Evolutionary conservation across 2,888 invertebrate species (phyloP).

Genomic region (Amphipyra tragopoginis): DNA sequence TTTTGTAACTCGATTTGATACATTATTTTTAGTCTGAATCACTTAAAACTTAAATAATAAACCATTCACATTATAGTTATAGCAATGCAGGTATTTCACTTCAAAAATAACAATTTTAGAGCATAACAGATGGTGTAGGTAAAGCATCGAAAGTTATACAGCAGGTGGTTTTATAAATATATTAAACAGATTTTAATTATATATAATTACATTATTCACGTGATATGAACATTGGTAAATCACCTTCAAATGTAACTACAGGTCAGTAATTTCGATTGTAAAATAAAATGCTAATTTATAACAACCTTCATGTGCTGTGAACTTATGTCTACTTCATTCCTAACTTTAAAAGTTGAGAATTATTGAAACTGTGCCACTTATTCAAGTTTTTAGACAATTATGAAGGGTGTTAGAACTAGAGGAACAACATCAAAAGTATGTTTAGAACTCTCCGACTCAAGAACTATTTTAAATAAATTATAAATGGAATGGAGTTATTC

Average conservation of each 20-base stretch:
- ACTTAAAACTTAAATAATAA: slow-evolving; percentile 43
- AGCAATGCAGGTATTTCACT: slow-evolving; percentile 12
- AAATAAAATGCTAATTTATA: slow-evolving; percentile 49
- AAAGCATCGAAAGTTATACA: slow-evolving; percentile 36
- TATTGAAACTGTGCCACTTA: not conserved
- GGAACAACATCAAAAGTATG: slow-evolving; percentile 30
- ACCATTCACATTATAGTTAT: slow-evolving; percentile 25
- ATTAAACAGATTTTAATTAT: slow-evolving; percentile 37
- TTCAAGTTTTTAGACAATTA: slow-evolving; percentile 7
- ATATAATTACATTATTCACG: slow-evolving; percentile 29
- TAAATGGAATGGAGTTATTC: slow-evolving; percentile 84
- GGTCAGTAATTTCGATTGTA: slow-evolving; percentile 11
- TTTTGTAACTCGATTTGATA: slow-evolving; percentile 42
- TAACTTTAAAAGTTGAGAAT: slow-evolving; percentile 11
- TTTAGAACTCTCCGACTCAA: slow-evolving; percentile 48
- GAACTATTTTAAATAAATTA: slow-evolving; percentile 67
- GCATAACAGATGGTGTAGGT: slow-evolving; percentile 24
- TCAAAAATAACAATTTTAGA: slow-evolving; percentile 27
- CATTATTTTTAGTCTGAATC: slow-evolving; percentile 30
- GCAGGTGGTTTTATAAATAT: slow-evolving; percentile 30
- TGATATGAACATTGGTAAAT: slow-evolving; percentile 27
- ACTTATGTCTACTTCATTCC: slow-evolving; percentile 21
- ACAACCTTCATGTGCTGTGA: slow-evolving; percentile 43
- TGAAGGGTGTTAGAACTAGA: slow-evolving; percentile 37
- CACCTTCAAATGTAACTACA: slow-evolving; percentile 15